Evolutionary conservation across 2,888 invertebrate species (phyloP).

Genomic region (Campopleginae sp.): DNA sequence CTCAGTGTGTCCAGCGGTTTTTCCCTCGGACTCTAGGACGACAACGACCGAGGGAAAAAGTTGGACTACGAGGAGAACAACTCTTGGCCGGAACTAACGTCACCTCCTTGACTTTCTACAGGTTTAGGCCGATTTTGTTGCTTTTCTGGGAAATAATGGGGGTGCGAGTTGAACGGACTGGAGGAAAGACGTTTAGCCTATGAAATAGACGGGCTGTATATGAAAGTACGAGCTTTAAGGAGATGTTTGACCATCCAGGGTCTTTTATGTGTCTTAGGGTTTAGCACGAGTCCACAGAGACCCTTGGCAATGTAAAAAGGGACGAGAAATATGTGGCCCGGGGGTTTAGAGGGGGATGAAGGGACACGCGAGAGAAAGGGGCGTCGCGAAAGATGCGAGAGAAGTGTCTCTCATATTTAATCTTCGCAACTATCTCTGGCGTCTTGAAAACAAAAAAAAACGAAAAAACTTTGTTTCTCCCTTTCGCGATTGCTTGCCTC

Average conservation of each 20-base stretch:
- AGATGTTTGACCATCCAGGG: slow-evolving; percentile 8
- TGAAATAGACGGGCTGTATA: neutral
- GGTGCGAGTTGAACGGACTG: slow-evolving; percentile 20
- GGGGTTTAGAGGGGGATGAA: slow-evolving; percentile 25
- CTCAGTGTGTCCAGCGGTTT: neutral
- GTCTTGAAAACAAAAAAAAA: no score
- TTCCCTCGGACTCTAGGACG: slow-evolving; percentile 1
- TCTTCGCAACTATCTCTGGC: slow-evolving; percentile 22
- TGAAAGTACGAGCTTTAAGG: slow-evolving; percentile 11
- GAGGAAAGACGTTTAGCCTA: slow-evolving; percentile 3
- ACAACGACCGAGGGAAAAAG: slow-evolving; percentile 23
- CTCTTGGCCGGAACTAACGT: slow-evolving; percentile 59
- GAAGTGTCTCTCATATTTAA: slow-evolving; percentile 63
- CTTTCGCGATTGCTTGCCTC: neutral
- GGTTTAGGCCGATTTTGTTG: slow-evolving; percentile 13
- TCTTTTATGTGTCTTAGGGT: slow-evolving; percentile 62
- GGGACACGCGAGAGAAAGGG: neutral
- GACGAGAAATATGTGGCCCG: slow-evolving; percentile 23
- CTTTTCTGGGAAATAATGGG: slow-evolving; percentile 49
- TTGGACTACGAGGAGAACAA: slow-evolving; percentile 18
- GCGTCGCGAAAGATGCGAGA: slow-evolving; percentile 14
- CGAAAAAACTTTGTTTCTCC: neutral
- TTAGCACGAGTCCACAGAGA: slow-evolving; percentile 24
- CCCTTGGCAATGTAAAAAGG: slow-evolving; percentile 46
- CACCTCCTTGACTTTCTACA: slow-evolving; percentile 20